phyloP scores from a whole-genome alignment of 1,140 invertebrate genomes.

The Tetranychus cinnabarinus region DNA sequence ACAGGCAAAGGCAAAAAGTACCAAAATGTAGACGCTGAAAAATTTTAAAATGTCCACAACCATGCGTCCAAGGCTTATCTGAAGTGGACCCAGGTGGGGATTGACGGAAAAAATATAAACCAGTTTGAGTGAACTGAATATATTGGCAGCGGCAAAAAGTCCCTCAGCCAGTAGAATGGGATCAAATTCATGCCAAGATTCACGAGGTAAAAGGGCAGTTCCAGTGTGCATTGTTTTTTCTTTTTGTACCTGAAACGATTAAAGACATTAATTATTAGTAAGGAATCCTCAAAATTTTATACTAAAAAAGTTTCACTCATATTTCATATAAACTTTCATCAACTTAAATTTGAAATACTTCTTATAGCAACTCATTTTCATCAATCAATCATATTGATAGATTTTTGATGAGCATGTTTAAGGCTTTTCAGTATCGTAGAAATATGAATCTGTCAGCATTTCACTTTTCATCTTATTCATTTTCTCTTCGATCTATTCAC shows the following conservation, averaged over 20 bases:
- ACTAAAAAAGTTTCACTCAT: background rate
- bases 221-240: constrained; percentile 18
- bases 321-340: background rate
- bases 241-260: constrained; percentile 20
- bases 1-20: constrained; percentile 91
- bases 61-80: constrained; percentile 90
- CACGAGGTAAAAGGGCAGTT: constrained; percentile 20
- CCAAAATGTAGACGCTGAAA: constrained; percentile 77
- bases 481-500: too few species aligned
- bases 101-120: constrained; percentile 99
- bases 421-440: too few species aligned
- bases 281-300: too few species aligned
- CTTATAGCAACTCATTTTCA: too few species aligned
- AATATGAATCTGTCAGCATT: too few species aligned
- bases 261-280: background rate
- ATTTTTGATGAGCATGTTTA: too few species aligned
- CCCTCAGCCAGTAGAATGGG: constrained; percentile 39
- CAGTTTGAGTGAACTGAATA: constrained; percentile 74
- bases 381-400: too few species aligned
- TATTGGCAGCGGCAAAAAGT: constrained; percentile 36
- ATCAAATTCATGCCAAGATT: constrained; percentile 35
- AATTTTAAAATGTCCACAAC: constrained; percentile 96
- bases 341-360: too few species aligned
- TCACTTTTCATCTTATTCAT: too few species aligned
- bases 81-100: constrained; percentile 84